These are phyloP conservation scores for Agriopis leucophaearia DNA, from an alignment of 2,888 invertebrate species.

Conservation along the genomic window DNA sequence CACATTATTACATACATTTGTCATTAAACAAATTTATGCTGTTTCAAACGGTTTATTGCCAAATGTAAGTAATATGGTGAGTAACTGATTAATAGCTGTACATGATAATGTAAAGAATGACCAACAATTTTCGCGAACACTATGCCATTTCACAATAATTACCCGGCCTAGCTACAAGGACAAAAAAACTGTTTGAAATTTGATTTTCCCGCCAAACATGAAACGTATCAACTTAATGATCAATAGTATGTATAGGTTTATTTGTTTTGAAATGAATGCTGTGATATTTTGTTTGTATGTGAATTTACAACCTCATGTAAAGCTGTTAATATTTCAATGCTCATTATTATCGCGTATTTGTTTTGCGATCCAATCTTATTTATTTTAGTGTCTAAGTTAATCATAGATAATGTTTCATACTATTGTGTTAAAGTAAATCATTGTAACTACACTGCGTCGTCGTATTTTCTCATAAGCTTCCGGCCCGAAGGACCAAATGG, in stretches of 20 bases:
- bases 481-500: conserved; percentile 34
- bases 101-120: too few species aligned
- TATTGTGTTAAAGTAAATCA: conserved; percentile 9
- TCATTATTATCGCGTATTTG: conserved; percentile 34
- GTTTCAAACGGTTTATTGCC: too few species aligned
- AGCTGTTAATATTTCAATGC: conserved; percentile 25
- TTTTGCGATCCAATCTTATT: conserved; percentile 29
- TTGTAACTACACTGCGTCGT: conserved; percentile 23
- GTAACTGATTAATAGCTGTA: too few species aligned
- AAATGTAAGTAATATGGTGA: too few species aligned
- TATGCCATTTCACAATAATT: too few species aligned
- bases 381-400: conserved; percentile 31
- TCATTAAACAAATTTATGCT: too few species aligned
- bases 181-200: too few species aligned
- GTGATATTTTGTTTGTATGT: conserved; percentile 50
- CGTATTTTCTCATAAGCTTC: conserved; percentile 20
- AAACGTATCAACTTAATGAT: too few species aligned
- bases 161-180: too few species aligned
- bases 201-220: too few species aligned
- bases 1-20: too few species aligned
- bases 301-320: conserved; percentile 23
- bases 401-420: conserved; percentile 15
- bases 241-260: background rate
- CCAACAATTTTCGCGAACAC: too few species aligned
- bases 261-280: conserved; percentile 41